Evolutionary conservation across 2,113 vertebrate species (phyloP), one percentile per base, ranked within the genome.

Genomic region (Pedetes capensis): DNA sequence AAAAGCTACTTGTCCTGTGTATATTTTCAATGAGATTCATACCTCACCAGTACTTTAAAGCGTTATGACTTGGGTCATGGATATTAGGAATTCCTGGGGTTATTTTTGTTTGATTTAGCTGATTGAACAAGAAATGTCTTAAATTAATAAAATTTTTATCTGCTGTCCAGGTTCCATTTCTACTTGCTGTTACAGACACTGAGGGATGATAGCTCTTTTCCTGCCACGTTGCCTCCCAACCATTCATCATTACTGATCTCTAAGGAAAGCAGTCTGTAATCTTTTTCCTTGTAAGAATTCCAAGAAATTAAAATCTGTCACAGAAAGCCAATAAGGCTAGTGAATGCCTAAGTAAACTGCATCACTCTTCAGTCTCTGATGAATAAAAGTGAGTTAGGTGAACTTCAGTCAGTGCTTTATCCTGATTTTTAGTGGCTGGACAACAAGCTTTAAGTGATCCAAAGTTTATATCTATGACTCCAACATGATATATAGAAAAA

Each of bases 381-480:
- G 17, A 55, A 51, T 23, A 47, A 32, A 71, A 51, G 29, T 11
- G 2, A n/a, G 32, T 20, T 53, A 10, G n/a, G 7, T 5, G 37
- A 63, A 39, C 6, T 6, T 37, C 12, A 0, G 1, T 14, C 1
- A 29, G 3, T 5, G 1, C 17, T 53, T 74, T 17, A 57, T 79
- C 14, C 0, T 16, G 7, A 42, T 4, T 53, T 17, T 25, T 3
- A 6, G 7, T 2, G 6, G 87, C 55, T 42, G 22, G n/a, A 5
- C 42, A 42, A 18, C 20, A 12, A 27, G 42, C 22, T 68, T 44
- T 66, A 6, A 69, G 10, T 42, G 8, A 57, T 7, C 5, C 47
- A 32, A 18, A 29, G 20, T 44, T 11, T 57, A 0, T 44, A 9
- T 55, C 29, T 71, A 25, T 1, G 2, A 6, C 27, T 23, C 27